phyloP scores from a whole-genome alignment of 2,797 vertebrate species.

The Bradypus variegatus region DNA sequence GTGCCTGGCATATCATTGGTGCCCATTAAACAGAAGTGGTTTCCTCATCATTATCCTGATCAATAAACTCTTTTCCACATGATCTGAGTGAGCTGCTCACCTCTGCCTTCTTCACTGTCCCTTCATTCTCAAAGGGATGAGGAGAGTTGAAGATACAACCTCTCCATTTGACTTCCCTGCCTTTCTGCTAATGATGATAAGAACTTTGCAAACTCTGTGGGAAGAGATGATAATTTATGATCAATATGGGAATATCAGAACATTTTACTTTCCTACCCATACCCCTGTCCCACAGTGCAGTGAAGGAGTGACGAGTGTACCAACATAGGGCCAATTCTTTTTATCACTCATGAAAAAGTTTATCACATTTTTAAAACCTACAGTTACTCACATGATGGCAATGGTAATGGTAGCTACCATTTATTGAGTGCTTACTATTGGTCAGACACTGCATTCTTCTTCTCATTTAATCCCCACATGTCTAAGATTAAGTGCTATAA shows the following conservation, averaged over 20 bases:
- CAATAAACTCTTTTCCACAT: background rate
- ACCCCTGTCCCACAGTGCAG: background rate
- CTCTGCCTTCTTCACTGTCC: background rate
- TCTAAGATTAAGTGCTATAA: background rate
- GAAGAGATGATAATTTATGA: background rate
- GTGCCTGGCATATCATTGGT: background rate
- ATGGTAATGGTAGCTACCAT: background rate
- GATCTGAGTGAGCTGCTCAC: background rate
- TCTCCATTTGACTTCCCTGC: background rate
- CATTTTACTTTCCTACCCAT: background rate
- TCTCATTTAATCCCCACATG: background rate
- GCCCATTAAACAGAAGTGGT: background rate
- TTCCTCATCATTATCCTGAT: too few species aligned
- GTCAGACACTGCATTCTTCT: background rate
- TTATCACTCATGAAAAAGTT: background rate
- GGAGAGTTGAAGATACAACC: background rate
- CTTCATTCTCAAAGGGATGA: background rate
- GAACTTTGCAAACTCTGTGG: background rate
- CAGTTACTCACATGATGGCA: background rate
- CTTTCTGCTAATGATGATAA: background rate
- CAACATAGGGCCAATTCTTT: background rate
- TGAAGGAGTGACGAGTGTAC: background rate
- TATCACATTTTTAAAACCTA: background rate
- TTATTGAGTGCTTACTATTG: background rate
- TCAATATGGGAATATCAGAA: background rate